Percentiles rank a stretch among this genome's conserved stretches.
Conservation (phyloP, 2,113 vertebrate species). For the Oxygymnocypris stewartii region DNA sequence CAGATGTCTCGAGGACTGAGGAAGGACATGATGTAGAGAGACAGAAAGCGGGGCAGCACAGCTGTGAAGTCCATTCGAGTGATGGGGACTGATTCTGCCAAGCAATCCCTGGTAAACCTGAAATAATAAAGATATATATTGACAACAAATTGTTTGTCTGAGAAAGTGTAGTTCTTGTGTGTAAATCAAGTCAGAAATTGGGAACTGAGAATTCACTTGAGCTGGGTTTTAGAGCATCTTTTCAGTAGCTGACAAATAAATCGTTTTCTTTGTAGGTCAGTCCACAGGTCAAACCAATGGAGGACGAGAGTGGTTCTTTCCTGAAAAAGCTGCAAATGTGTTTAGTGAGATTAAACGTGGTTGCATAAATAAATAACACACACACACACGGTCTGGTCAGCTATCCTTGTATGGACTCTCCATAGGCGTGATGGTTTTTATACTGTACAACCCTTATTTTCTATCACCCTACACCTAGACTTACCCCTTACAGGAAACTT, state of each 20-base stretch:
- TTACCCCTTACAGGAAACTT: too few species aligned
- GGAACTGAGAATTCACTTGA: slow-evolving; percentile 72
- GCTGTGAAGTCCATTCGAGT: slow-evolving; percentile 78
- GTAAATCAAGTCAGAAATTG: neutral
- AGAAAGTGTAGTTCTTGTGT: neutral
- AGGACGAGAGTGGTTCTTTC: slow-evolving; percentile 81
- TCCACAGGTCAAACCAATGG: slow-evolving; percentile 90
- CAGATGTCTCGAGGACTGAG: slow-evolving; percentile 81
- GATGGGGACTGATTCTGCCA: slow-evolving; percentile 74
- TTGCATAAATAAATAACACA: neutral
- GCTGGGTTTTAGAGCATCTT: slow-evolving; percentile 77
- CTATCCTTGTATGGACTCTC: too few species aligned
- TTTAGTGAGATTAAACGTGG: neutral
- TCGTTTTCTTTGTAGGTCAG: slow-evolving; percentile 80
- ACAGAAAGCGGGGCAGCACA: slow-evolving; percentile 80
- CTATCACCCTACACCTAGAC: too few species aligned
- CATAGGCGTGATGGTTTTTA: too few species aligned
- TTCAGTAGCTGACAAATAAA: slow-evolving; percentile 76
- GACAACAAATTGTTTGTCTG: neutral
- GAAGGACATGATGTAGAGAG: slow-evolving; percentile 84
- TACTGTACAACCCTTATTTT: too few species aligned
- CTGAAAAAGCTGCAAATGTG: slow-evolving; percentile 78
- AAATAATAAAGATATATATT: neutral
- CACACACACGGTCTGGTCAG: too few species aligned
- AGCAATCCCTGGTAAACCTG: slow-evolving; percentile 76